These are phyloP conservation scores for Danio tinwini DNA, from an alignment of 2,797 vertebrate species.

Conservation along the genomic window DNA sequence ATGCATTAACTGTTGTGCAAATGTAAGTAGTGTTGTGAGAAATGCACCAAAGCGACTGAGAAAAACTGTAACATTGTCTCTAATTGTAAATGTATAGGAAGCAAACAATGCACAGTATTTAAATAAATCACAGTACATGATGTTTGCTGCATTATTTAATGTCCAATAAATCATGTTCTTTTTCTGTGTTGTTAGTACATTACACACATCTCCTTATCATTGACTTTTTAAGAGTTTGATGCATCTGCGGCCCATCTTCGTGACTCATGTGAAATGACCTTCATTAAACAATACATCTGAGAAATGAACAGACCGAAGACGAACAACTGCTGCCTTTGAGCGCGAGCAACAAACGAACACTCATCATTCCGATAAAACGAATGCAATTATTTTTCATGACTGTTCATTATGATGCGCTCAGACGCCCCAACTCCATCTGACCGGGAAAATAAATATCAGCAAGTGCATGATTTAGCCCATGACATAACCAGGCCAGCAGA, in stretches of 20 bases:
- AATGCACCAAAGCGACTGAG: too few species aligned
- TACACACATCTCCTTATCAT: too few species aligned
- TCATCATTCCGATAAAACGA: constrained; percentile 35
- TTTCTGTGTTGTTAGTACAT: too few species aligned
- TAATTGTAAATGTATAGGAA: too few species aligned
- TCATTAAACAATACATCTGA: constrained; percentile 13
- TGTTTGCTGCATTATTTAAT: too few species aligned
- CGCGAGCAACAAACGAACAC: constrained; percentile 10
- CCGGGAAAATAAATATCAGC: neutral
- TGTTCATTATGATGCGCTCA: constrained; percentile 28
- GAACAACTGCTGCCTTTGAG: constrained; percentile 23
- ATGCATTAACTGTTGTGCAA: too few species aligned
- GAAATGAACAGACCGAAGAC: constrained; percentile 12
- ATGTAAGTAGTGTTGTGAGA: too few species aligned
- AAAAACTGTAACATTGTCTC: too few species aligned
- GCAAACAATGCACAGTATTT: too few species aligned
- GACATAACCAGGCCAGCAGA: constrained; percentile 39
- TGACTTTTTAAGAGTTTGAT: neutral
- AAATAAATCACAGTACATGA: too few species aligned
- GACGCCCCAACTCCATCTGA: neutral
- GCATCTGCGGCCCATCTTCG: neutral
- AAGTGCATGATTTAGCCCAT: neutral
- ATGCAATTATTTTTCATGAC: constrained; percentile 30
- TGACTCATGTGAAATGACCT: constrained; percentile 12
- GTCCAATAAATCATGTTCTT: too few species aligned